phyloP scores from a whole-genome alignment of 2,797 vertebrate species.

The Channa striata region DNA sequence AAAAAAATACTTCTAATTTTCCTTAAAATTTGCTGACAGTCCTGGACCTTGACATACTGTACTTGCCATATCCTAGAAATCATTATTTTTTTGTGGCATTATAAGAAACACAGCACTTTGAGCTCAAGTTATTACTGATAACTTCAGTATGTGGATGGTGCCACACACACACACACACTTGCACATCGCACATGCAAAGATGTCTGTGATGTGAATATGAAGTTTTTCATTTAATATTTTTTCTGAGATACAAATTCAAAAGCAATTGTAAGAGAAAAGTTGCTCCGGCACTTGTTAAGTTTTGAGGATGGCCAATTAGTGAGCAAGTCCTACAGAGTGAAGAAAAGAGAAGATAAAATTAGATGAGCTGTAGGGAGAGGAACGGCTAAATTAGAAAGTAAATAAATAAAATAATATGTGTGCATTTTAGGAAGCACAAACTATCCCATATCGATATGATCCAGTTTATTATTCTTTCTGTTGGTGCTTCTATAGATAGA shows the following conservation, averaged over 20 bases:
- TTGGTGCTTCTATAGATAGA: slow-evolving; percentile 25
- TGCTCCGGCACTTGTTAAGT: not conserved
- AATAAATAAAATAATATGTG: slow-evolving; percentile 15
- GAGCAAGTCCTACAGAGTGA: slow-evolving; percentile 9
- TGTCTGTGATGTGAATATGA: slow-evolving; percentile 12
- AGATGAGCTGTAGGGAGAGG: slow-evolving; percentile 13
- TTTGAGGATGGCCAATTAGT: slow-evolving; percentile 44
- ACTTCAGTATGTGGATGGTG: not conserved
- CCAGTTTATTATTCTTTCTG: not conserved
- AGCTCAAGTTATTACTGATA: slow-evolving; percentile 1
- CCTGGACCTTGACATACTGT: no score
- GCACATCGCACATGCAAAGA: slow-evolving; percentile 28
- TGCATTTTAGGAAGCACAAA: not conserved
- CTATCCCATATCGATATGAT: slow-evolving; percentile 11
- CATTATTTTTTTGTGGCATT: not conserved
- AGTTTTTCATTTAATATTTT: not conserved
- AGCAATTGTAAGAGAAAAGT: slow-evolving; percentile 5
- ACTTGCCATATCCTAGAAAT: not conserved
- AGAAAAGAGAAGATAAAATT: slow-evolving; percentile 4
- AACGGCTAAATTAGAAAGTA: slow-evolving; percentile 22
- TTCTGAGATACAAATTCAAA: slow-evolving; percentile 9
- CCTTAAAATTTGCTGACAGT: no score
- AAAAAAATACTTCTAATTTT: no score
- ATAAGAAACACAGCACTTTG: slow-evolving; percentile 4
- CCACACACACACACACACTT: slow-evolving; percentile 4